phyloP scores from a whole-genome alignment of 2,113 vertebrate species.

The Melierax canorus region DNA sequence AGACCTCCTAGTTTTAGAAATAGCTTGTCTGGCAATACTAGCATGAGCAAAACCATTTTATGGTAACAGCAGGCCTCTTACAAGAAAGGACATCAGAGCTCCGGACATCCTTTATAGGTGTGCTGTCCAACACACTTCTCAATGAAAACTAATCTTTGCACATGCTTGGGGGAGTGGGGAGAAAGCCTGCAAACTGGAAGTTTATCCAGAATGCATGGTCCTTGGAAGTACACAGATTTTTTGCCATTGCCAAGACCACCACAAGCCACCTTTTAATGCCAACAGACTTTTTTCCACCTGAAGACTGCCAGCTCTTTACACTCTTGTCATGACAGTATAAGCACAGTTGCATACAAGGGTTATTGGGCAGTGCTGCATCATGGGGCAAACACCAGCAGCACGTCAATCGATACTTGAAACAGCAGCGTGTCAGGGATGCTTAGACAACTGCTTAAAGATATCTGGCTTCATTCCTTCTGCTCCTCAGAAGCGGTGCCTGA shows the following conservation, averaged over 20 bases:
- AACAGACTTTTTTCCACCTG: background rate
- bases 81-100: background rate
- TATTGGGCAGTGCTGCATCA: accelerated
- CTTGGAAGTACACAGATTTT: accelerated
- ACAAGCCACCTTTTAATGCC: background rate
- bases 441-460: background rate
- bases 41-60: background rate
- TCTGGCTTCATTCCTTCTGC: background rate
- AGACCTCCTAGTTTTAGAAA: background rate
- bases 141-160: background rate
- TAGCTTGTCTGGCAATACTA: background rate
- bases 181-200: background rate
- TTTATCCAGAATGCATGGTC: accelerated
- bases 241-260: background rate
- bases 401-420: accelerated
- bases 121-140: background rate
- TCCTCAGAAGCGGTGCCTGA: background rate
- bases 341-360: accelerated
- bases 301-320: background rate
- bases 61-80: background rate
- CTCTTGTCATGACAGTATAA: accelerated
- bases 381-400: background rate
- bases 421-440: background rate
- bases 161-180: accelerated
- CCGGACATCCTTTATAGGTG: background rate